A percentile compares a stretch with the other conserved stretches of the same genome.
Conservation (phyloP, 1,140 invertebrate species). For the Drosophila melanogaster region Release_6_plus_ISO1_MT NT_037436.4:4131501-4132000, state of each 20-base stretch:
- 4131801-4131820: slow-evolving; percentile 93
- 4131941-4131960: slow-evolving; percentile 85
- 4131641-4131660: slow-evolving; percentile 9
- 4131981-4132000: slow-evolving; percentile 93
- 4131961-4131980: slow-evolving; percentile 93
- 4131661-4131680: slow-evolving; percentile 14
- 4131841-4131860: slow-evolving; percentile 88
- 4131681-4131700: not conserved
- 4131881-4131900: slow-evolving; percentile 88
- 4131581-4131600: slow-evolving; percentile 1
- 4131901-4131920: not conserved
- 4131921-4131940: not conserved
- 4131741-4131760: slow-evolving; percentile 88
- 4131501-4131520: not conserved
- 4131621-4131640: slow-evolving; percentile 5
- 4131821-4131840: slow-evolving; percentile 95
- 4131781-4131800: slow-evolving; percentile 89
- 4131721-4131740: not conserved
- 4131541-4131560: not conserved
- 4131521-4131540: not conserved
- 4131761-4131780: slow-evolving; percentile 88
- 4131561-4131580: not conserved
- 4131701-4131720: not conserved
- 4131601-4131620: slow-evolving; percentile 27
- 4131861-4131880: slow-evolving; percentile 91